Evolutionary conservation across 2,888 invertebrate species (phyloP), one percentile per base, ranked within the genome.

Genomic region (Cephonodes hylas): DNA sequence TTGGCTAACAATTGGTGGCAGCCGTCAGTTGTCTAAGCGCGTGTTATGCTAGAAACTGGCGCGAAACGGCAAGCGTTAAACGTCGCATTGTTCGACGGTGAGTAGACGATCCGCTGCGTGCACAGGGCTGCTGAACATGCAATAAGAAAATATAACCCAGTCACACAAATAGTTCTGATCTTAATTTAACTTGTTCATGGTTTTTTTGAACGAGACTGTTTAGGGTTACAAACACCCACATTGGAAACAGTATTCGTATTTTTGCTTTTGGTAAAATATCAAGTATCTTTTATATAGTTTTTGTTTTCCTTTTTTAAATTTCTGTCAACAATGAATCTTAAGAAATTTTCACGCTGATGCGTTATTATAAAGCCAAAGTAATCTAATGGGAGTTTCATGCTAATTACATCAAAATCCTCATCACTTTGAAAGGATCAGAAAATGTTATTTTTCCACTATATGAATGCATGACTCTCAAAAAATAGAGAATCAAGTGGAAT

Each of bases 1-100:
- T 68, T 63, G 60, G 65, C 64, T 65, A 58, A 60, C n/a, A 67
- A 63, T 18, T 31, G 18, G 53, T 18, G 53, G 31, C 64, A 68
- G 59, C 48, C 58, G 60, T 46, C 10, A 38, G n/a, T 38, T 38
- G 38, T 38, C 38, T 38, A n/a, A 38, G 38, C n/a, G 67, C 64
- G 64, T 64, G 65, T 66, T 64, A 69, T 65, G 66, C 63, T 68
- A 71, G 68, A 67, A 75, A 76, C 70, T 71, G 69, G 66, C 69
- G 69, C 62, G 72, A 75, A 77, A 73, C 63, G 67, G 42, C 63
- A 18, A 53, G 3, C 53, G 31, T 10, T 31, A 53, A 53, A 31
- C 27, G 18, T 58, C 45, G 69, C 76, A 80, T 81, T 83, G 80
- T 83, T 76, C 58, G 60, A 25, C 65, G 68, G 73, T 70, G 76